Conservation (phyloP, 1,140 invertebrate species). For the Artemia franciscana region DNA sequence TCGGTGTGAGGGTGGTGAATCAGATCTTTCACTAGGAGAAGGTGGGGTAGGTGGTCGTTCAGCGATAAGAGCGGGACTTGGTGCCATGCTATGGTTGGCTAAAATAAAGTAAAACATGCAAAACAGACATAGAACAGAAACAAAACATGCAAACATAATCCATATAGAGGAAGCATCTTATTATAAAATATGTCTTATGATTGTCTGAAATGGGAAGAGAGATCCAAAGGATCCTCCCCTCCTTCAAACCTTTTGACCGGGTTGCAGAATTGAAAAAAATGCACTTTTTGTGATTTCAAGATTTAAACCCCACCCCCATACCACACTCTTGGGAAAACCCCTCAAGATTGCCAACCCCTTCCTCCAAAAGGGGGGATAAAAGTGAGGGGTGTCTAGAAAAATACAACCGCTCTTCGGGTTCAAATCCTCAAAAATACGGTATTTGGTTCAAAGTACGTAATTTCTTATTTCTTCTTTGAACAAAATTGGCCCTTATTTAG, state of each 20-base stretch:
- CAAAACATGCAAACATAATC: not conserved
- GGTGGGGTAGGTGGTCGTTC: slow-evolving; percentile 30
- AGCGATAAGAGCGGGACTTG: slow-evolving; percentile 8
- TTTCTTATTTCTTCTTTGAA: no score
- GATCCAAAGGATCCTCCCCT: not conserved
- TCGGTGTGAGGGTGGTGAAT: slow-evolving; percentile 30
- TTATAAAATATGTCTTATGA: not conserved
- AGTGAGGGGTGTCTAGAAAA: no score
- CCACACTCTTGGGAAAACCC: no score
- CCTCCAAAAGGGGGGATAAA: no score
- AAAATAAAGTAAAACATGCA: not conserved
- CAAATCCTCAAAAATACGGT: no score
- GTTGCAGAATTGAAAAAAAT: no score
- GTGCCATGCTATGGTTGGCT: not conserved
- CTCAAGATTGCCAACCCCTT: no score
- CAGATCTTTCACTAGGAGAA: slow-evolving; percentile 31
- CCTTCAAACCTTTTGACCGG: not conserved
- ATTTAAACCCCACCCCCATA: no score
- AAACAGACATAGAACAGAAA: not conserved
- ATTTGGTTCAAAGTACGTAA: no score
- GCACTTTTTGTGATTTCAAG: no score
- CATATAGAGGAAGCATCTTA: not conserved
- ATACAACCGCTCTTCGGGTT: no score
- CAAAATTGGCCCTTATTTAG: no score
- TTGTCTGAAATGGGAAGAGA: not conserved